Evolutionary conservation across 1,140 invertebrate species (phyloP), one percentile per base, ranked within the genome.

Genomic region (Brachystomella parvula): DNA sequence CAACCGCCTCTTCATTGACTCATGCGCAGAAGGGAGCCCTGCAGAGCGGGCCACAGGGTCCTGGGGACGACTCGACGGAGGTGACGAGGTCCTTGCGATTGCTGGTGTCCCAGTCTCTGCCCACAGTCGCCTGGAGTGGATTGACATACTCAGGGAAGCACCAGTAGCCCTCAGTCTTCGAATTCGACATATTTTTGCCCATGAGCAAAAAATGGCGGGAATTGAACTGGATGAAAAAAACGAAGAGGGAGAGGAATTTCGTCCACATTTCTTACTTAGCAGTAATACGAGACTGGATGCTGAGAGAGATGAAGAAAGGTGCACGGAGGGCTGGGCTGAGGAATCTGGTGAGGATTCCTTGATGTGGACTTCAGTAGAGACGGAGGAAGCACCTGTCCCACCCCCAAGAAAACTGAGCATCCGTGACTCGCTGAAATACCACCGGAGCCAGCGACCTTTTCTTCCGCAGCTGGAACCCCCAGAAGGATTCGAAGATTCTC

Each of bases 11-110:
- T 87, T 90, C 61, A 91, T 96, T 61, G 91, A 95, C 75, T 92
- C 89, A 71, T 91, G 92, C 75, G 90, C 90, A 28, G 83, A 86
- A 30, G 87, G 91, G 66, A 93, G 90, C 76, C 92, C 92, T 9
- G 91, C 92, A 6, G 89, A 88, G 12, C 83, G 86, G 69, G 88
- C 86, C 57, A 81, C 80, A 72, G 86, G 86, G 72, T 88, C 86
- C 39, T 94, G 89, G 91, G 91, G 87, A 30, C 82, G 81, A 70
- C 77, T 89, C 47, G 83, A 82, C 62, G 87, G 92, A 66, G 91
- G 91, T 9, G 92, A 96, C 78, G 89, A 94, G 81, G 89, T 96
- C 67, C 75, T 94, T 24, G 83, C 85, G 72, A 93, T 96, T 47
- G 90, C 94, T 78, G 85, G 84, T 17, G 79, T 84, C 15, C 80